Conservation (phyloP, 2,888 invertebrate genomes). For the Siphonodentalium dalli region DNA sequence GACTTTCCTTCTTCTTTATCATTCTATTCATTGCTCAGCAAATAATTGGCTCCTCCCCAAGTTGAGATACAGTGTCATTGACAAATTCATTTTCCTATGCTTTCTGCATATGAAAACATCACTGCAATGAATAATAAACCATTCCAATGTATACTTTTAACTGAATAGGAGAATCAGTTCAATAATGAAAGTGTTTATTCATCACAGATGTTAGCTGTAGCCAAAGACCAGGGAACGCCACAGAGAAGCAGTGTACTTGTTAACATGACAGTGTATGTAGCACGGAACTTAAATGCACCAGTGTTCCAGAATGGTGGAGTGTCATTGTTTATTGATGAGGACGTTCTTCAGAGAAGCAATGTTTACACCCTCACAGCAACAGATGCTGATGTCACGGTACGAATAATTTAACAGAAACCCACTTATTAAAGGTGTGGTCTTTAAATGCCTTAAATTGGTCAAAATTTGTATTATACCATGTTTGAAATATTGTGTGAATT, state of each 20-base stretch:
- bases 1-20: too few relatives aligned
- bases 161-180: too few relatives aligned
- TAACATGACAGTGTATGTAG: conserved; percentile 43
- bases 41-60: too few relatives aligned
- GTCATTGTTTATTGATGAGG: conserved; percentile 33
- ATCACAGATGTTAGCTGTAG: conserved; percentile 47
- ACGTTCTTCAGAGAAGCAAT: conserved; percentile 19
- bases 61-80: too few relatives aligned
- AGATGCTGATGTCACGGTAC: conserved; percentile 37
- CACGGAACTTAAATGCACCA: conserved; percentile 45
- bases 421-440: too few relatives aligned
- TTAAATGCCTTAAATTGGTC: too few relatives aligned
- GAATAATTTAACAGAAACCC: too few relatives aligned
- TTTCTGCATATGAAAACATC: not conserved
- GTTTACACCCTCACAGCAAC: conserved; percentile 42
- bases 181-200: conserved; percentile 4
- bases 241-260: conserved; percentile 33
- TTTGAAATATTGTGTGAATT: too few relatives aligned
- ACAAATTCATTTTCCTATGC: not conserved
- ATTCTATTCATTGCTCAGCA: too few relatives aligned
- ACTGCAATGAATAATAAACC: too few relatives aligned
- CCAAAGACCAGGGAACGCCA: conserved; percentile 47
- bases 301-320: conserved; percentile 42
- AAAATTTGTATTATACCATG: too few relatives aligned
- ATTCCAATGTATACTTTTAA: too few relatives aligned